Base-by-base conservation (phyloP, 2,888 invertebrate species). In the Hartigia nigra region DNA sequence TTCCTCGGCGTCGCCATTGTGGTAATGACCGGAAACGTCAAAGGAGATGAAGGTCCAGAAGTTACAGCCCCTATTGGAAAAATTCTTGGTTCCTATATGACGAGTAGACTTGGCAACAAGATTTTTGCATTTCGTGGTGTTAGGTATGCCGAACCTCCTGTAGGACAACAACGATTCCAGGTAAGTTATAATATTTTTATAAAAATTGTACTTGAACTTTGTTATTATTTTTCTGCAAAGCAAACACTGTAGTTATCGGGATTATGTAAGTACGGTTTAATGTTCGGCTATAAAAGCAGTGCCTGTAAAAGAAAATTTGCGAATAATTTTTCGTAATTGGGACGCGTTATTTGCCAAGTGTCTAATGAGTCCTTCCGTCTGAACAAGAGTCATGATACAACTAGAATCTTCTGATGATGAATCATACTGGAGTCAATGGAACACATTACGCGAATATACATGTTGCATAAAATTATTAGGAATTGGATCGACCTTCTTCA, bases 121-220 rank as follows among this genome's bases (percentile, higher is more conserved):
- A 87, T 90, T 76, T 86, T 82, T 79, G 82, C 87, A 2, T 89
- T 88, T 74, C 86, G 89, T 9, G 88, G 87, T 12, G 72, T 89
- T 5, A 84, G 86, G 77, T 89, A 86, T 82, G 89, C 84, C 0
- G 84, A 88, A 77, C 80, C 89, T 32, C 89, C 89, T 4, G 77
- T 82, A 74, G 88, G 86, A 36, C 78, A 85, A 31, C 74, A 74
- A 32, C 84, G 89, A 31, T 89, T 89, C 77, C 78, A 87, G 83
- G 89, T 89, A 78, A 82, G 80, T 80, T 35, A 69, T 55, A 37
- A 55, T 75, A 9, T 36, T 36, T 36, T 5, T 75, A 23, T 36
- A 12, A 3, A 55, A 55, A 55, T 23, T 9, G 9, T 23, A 23
- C 14, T 55, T 9, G 9, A 70, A 70, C 3, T 14, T 70, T 69